Base-by-base conservation (phyloP, 2,113 vertebrate genomes). In the Acrocephalus arundinaceus region DNA sequence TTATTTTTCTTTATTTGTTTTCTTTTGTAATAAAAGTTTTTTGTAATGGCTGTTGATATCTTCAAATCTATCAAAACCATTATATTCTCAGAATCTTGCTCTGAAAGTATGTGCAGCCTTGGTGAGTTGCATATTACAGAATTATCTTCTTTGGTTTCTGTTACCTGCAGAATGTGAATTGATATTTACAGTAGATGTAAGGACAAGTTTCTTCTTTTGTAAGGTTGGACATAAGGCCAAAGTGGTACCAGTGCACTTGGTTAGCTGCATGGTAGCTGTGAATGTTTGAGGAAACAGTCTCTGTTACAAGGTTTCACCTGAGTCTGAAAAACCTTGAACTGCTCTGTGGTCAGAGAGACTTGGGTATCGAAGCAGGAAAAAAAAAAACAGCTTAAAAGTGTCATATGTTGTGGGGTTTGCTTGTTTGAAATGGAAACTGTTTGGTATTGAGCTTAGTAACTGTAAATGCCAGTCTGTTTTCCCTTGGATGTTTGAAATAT, bases 301-400 rank as follows among this genome's bases (percentile, higher is more conserved):
- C 55, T 89, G 65, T 95, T 95, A 85, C 28, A 85, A 81, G n/a
- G 58, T 83, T 75, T 95, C 87, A 77, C 16, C 59, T 62, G 76
- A 81, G 41, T 62, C 51, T 87, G 65, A 35, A 94, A 84, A 83
- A 8, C 67, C 8, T 28, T 10, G 19, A 82, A 22, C 41, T 74
- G 33, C 45, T 87, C 71, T 90, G 65, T 90, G 90, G 55, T 94
- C 58, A 52, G 72, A n/a, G 43, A 85, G 28, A 33, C 89, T 80
- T 87, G 68, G 80, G 62, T 74, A 72, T 37, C 48, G 22, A 68
- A 73, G 37, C 43, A 72, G 39, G 49, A 58, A 33, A 83, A 93
- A 83, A 93, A 39, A 39, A 10, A 85, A 75, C 62, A 78, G 27
- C 54, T 96, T 89, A 85, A 51, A 89, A 91, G 65, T 59, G 68